A percentile compares a stretch with the other conserved stretches of the same genome.
These are phyloP conservation scores for Drosophila asahinai DNA, from an alignment of 1,140 invertebrate species.

Conservation along the genomic window DNA sequence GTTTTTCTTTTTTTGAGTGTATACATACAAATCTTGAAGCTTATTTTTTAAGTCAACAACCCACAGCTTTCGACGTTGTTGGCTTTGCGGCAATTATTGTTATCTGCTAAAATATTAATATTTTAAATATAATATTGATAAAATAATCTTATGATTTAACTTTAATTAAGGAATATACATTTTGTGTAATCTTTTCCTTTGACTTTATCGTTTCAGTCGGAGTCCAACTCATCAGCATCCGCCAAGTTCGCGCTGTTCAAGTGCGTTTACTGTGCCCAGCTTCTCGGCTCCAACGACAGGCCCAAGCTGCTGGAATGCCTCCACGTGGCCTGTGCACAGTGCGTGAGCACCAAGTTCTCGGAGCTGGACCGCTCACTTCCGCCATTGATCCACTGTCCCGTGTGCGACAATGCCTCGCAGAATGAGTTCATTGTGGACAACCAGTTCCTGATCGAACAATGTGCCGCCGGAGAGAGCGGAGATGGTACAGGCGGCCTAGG, in stretches of 20 bases:
- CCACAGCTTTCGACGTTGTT: too few relatives aligned
- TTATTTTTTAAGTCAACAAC: too few relatives aligned
- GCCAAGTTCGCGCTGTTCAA: conserved; percentile 85
- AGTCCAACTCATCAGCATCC: conserved; percentile 79
- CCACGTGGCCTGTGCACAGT: conserved; percentile 92
- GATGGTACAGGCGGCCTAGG: conserved; percentile 70
- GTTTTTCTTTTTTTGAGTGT: too few relatives aligned
- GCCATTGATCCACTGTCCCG: conserved; percentile 86
- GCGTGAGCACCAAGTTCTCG: conserved; percentile 90
- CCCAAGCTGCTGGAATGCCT: conserved; percentile 94
- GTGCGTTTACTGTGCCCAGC: conserved; percentile 90
- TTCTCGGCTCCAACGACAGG: conserved; percentile 87
- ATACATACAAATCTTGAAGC: too few relatives aligned
- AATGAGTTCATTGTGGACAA: conserved; percentile 90
- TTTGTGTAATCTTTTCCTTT: not conserved
- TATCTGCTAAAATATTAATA: not conserved
- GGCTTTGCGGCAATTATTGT: not conserved
- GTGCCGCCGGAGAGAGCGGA: conserved; percentile 78
- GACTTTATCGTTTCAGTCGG: conserved; percentile 66
- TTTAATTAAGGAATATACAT: not conserved
- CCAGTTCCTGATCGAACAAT: conserved; percentile 89
- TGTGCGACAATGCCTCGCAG: conserved; percentile 88
- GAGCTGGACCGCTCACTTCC: conserved; percentile 86
- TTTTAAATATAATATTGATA: too few relatives aligned
- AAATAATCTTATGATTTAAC: not conserved